A percentile compares a stretch with the other conserved stretches of the same genome.
These are phyloP conservation scores for Drosophila asahinai DNA, from an alignment of 1,140 invertebrate genomes.

Conservation along the genomic window DNA sequence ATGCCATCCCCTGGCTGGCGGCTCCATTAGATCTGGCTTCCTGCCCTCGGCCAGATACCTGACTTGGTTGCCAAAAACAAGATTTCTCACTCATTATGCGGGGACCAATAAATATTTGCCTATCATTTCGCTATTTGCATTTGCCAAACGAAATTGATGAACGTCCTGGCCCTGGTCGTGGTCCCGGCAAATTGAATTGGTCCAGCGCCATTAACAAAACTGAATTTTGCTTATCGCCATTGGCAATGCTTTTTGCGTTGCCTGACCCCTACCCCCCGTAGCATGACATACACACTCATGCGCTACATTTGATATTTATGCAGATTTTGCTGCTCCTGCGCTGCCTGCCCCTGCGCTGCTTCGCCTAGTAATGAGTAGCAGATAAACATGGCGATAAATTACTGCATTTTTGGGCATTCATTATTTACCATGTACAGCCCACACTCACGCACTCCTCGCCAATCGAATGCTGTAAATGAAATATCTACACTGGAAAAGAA, in stretches of 20 bases:
- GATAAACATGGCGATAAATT: conserved; percentile 79
- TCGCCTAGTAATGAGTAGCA: conserved; percentile 58
- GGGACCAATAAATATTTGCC: conserved; percentile 45
- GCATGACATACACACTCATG: conserved; percentile 18
- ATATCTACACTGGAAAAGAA: conserved; percentile 16
- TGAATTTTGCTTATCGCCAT: conserved; percentile 59
- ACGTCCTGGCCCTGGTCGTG: conserved; percentile 8
- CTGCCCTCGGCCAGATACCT: conserved; percentile 31
- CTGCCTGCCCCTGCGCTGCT: conserved; percentile 6
- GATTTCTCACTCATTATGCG: conserved; percentile 43
- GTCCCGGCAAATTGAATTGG: conserved; percentile 43
- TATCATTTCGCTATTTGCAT: conserved; percentile 54
- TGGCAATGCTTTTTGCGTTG: conserved; percentile 34
- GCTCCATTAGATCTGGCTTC: conserved; percentile 15
- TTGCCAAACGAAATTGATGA: conserved; percentile 46
- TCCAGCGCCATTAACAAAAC: conserved; percentile 50
- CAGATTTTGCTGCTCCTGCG: conserved; percentile 52
- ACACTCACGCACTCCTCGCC: not conserved
- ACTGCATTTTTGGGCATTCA: conserved; percentile 70
- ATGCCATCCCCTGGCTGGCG: not conserved
- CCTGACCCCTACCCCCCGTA: not conserved
- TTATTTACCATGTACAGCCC: conserved; percentile 59
- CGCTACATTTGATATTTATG: conserved; percentile 64
- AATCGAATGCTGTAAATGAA: conserved; percentile 39
- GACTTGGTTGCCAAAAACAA: conserved; percentile 49